phyloP scores from a whole-genome alignment of 2,113 vertebrate species.

The Gnathonemus longibarbis region DNA sequence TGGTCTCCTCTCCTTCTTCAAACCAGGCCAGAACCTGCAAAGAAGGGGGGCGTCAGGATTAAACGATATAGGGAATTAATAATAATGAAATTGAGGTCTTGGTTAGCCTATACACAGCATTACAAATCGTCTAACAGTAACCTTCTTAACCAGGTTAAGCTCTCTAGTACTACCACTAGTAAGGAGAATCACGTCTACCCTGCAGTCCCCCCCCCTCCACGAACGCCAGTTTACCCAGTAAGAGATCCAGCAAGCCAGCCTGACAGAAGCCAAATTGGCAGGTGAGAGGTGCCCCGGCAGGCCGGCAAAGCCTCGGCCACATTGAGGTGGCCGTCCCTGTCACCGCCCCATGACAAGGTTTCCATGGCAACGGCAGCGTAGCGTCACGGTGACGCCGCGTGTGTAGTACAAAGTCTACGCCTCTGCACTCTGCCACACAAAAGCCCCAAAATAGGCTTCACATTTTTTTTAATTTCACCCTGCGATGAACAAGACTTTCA shows the following conservation, averaged over 20 bases:
- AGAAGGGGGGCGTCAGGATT: background rate
- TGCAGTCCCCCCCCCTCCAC: background rate
- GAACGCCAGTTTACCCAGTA: background rate
- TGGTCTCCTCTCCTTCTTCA: slow-evolving; percentile 97
- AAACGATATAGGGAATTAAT: background rate
- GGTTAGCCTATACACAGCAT: background rate
- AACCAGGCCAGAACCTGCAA: slow-evolving; percentile 97
- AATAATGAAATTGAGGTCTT: background rate
- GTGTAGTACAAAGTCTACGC: background rate
- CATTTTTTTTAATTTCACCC: background rate
- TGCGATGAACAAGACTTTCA: background rate
- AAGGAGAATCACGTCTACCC: background rate
- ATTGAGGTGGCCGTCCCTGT: background rate
- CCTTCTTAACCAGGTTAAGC: background rate
- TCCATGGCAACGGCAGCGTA: background rate
- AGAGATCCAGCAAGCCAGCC: background rate
- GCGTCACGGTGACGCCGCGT: background rate
- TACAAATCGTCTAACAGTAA: background rate
- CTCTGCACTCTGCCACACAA: background rate
- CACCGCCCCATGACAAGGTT: background rate
- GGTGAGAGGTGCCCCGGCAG: background rate
- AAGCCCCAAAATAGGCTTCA: background rate
- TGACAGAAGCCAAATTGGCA: background rate
- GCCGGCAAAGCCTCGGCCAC: background rate
- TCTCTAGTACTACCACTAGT: background rate